Conservation (phyloP, 2,797 vertebrate species). For the Avahi laniger region DNA sequence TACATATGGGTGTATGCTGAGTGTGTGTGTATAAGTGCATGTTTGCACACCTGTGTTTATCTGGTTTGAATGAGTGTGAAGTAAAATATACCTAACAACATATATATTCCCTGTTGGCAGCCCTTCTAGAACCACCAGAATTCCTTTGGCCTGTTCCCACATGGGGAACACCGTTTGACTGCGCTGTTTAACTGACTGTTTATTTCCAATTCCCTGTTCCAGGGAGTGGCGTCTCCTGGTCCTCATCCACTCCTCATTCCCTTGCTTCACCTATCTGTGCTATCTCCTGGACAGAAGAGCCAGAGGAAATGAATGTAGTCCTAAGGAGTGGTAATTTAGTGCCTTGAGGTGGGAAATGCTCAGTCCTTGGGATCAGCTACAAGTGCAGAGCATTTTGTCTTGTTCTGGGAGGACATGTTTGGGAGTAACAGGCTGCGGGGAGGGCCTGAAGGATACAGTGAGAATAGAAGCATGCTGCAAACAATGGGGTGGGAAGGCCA, state of each 20-base stretch:
- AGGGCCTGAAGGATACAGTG: background rate
- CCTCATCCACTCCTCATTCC: background rate
- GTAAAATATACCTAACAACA: background rate
- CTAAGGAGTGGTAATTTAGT: constrained; percentile 59
- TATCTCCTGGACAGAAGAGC: constrained; percentile 52
- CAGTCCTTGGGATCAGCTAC: background rate
- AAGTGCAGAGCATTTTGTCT: constrained; percentile 32
- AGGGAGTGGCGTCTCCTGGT: background rate
- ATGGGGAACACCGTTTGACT: background rate
- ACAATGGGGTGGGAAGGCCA: background rate
- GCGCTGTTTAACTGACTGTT: constrained; percentile 30
- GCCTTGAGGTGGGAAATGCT: constrained; percentile 47
- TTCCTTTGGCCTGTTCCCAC: constrained; percentile 2
- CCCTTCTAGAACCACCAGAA: background rate
- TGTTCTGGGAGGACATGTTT: background rate
- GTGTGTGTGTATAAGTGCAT: background rate
- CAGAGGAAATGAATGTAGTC: constrained; percentile 32
- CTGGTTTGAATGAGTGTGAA: constrained; percentile 2
- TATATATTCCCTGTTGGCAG: background rate
- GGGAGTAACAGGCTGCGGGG: background rate
- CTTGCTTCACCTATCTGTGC: background rate
- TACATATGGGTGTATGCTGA: background rate
- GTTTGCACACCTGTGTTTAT: background rate
- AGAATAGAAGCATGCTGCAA: background rate
- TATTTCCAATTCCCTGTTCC: constrained; percentile 21